Conservation (phyloP, 1,140 invertebrate genomes). For the Ceratosolen solmsi region DNA sequence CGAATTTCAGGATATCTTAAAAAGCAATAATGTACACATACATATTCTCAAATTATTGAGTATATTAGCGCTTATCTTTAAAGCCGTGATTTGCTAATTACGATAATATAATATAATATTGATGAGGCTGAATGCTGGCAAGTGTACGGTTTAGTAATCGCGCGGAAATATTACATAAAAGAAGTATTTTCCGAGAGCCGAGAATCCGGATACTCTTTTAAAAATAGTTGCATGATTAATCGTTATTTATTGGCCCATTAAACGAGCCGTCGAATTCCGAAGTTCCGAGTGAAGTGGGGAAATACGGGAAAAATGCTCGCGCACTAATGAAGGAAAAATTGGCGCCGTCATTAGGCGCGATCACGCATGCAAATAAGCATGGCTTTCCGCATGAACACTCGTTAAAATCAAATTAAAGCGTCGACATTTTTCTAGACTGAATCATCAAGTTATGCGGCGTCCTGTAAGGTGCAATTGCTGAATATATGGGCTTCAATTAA, state of each 20-base stretch:
- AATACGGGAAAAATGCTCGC: not conserved
- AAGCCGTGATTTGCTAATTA: not conserved
- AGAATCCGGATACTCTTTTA: not conserved
- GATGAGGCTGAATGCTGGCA: no score
- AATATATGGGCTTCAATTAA: no score
- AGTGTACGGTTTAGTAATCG: no score
- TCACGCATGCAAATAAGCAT: conserved; percentile 9
- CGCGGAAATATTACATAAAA: no score
- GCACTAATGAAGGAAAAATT: not conserved
- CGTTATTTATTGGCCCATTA: not conserved
- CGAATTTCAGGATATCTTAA: no score
- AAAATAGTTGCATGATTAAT: not conserved
- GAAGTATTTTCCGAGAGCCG: no score
- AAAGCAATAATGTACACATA: no score
- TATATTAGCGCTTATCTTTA: not conserved
- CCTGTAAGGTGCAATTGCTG: no score
- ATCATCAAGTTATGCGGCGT: not conserved
- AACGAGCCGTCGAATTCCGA: not conserved
- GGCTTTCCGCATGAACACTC: not conserved
- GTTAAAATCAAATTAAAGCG: conserved; percentile 38
- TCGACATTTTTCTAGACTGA: conserved; percentile 25
- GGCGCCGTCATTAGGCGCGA: not conserved
- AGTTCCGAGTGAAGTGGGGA: not conserved
- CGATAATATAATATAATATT: no score
- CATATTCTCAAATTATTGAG: not conserved